Base-by-base conservation (phyloP, 2,888 invertebrate genomes). In the Drosophila flavopinicola region DNA sequence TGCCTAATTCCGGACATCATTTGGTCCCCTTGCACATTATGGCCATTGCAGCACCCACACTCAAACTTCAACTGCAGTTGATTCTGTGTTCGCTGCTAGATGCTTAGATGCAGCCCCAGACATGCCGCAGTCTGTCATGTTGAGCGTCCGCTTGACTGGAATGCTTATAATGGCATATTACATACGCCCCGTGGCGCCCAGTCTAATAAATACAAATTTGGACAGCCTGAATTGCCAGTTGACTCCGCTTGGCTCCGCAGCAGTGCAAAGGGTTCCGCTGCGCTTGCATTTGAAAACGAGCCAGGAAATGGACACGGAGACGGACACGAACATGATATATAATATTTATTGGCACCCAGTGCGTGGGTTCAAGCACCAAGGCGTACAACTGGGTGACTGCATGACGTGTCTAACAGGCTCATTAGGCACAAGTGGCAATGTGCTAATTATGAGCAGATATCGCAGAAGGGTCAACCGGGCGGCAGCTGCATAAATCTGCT, bases 351-450 rank as follows among this genome's bases (percentile, higher is more conserved):
- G 85, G 58, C 66, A 47, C 32, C 48, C 66, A 54, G 61, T 57
- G 78, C 64, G 54, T 66, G 67, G 48, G 59, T 29, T 10, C 29
- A 49, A 23, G 17, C 23, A 27, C 38, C 45, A 35, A 49, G 44
- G 56, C 29, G 15, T 35, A 15, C 11, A 24, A 23, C 41, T 69
- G 42, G 54, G 51, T 49, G 44, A 54, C 60, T 54, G 73, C 48
- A 39, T 58, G 76, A 71, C 85, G 85, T 87, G 87, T 87, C 80
- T 76, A 88, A 87, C 88, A 88, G 89, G 78, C 80, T 89, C 88
- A 90, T 89, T 89, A 87, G 87, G 74, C 85, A 80, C 83, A 89
- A 89, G 88, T 88, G 88, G 84, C 78, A 87, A 84, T 88, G 89
- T 80, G 89, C 90, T 89, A 89, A 89, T 90, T 89, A 88, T 85